Evolutionary conservation across 2,797 vertebrate species (phyloP), one percentile per base, ranked within the genome.

Genomic region (Todus mexicanus): DNA sequence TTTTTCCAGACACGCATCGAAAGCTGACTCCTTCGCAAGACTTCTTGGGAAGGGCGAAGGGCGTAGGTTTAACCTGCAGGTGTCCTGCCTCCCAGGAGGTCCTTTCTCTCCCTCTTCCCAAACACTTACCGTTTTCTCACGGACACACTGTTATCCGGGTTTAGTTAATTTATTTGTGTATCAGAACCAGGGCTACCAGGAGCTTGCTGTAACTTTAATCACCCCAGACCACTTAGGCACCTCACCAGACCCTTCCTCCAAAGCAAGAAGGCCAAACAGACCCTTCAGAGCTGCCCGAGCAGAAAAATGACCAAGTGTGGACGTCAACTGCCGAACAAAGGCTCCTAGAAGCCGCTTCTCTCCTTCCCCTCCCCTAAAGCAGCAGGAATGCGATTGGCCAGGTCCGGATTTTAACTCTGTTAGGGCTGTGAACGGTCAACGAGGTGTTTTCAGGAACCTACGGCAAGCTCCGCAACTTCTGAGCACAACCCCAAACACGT

Each of bases 401-500:
- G 54, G 25, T n/a, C 66, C 29, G 33, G 8, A 3, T 43, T 43
- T 81, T 48, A 27, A 66, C 15, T 43, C 23, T 2, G n/a, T 25
- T 29, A 38, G 43, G 2, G 23, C 70, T 43, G 66, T 1, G 15
- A 45, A 11, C 21, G 8, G 20, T 2, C 60, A 35, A 2, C 12
- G 31, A 54, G 15, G 8, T 7, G 6, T 2, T 23, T 23, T 35
- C 23, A 76, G 13, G 31, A 57, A 18, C n/a, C 38, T 20, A 2
- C 1, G 22, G 20, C 18, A 15, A 63, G 40, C 59, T 23, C 23
- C 2, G 14, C 10, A 9, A 5, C 26, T n/a, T 45, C 8, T 0
- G 7, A 31, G n/a, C 0, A 4, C 42, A 10, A 18, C 21, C 13
- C 2, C n/a, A 12, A 38, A n/a, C 9, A 5, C 5, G 2, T 6